A percentile compares a stretch with the other conserved stretches of the same genome.
phyloP scores from a whole-genome alignment of 2,113 vertebrate species.

The Telmatochromis brachygnathus region DNA sequence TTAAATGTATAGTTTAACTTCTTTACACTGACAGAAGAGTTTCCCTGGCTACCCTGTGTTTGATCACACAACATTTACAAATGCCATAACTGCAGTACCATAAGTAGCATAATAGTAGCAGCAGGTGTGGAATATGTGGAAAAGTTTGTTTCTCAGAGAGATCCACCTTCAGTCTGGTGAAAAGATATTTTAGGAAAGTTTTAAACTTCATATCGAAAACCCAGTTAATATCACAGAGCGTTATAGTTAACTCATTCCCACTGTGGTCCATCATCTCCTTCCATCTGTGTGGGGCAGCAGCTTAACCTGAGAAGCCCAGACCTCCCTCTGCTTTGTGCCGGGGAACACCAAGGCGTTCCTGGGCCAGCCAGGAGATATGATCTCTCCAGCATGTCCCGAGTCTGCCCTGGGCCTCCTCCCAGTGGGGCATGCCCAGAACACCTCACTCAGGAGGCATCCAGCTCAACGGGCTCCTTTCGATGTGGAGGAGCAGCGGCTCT shows the following conservation, averaged over 20 bases:
- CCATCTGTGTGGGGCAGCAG: not conserved
- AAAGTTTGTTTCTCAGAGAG: accelerated
- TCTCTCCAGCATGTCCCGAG: not conserved
- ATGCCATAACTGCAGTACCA: not conserved
- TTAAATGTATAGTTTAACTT: not conserved
- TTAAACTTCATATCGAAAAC: not conserved
- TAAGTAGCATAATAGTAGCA: not conserved
- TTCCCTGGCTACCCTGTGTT: not conserved
- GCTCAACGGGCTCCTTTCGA: accelerated
- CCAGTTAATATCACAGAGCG: not conserved
- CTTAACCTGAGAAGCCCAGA: not conserved
- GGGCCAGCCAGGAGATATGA: accelerated
- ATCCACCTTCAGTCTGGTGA: not conserved
- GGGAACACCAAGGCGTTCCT: not conserved
- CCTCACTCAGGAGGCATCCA: not conserved
- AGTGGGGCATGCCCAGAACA: not conserved
- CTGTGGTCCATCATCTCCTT: not conserved
- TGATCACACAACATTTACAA: accelerated
- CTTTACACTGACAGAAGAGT: not conserved
- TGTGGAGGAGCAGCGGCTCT: accelerated
- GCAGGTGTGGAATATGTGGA: not conserved
- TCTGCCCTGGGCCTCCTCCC: not conserved
- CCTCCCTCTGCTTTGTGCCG: not conserved
- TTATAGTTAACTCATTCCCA: accelerated
- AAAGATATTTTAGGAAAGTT: not conserved